A percentile compares a stretch with the other conserved stretches of the same genome.
Evolutionary conservation across 2,888 invertebrate species (phyloP).

Genomic region (Drosophila sordidula): DNA sequence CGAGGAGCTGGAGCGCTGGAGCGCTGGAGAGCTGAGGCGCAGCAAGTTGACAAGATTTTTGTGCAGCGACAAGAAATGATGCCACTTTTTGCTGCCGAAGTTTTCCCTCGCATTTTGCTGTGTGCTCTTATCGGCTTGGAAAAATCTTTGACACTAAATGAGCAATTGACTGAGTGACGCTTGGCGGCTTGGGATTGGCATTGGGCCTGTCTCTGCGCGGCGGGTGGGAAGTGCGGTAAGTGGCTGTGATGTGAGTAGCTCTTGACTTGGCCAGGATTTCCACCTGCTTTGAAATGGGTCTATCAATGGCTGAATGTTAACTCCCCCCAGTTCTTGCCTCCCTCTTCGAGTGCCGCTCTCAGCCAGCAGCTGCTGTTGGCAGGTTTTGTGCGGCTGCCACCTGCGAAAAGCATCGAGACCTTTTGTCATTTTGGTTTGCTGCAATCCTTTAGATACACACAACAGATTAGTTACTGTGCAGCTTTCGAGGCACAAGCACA

Average conservation of each 20-base stretch:
- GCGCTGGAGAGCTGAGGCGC: constrained; percentile 34
- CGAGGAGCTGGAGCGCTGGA: constrained; percentile 20
- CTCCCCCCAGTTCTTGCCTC: background rate
- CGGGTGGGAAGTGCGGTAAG: background rate
- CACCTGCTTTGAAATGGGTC: constrained; percentile 58
- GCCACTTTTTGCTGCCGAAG: constrained; percentile 55
- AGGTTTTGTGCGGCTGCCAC: constrained; percentile 32
- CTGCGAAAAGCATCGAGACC: constrained; percentile 47
- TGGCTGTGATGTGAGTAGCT: constrained; percentile 25
- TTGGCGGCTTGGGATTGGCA: constrained; percentile 36
- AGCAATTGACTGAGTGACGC: constrained; percentile 79
- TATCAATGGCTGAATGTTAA: constrained; percentile 38
- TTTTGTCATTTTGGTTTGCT: constrained; percentile 61
- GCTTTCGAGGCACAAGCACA: constrained; percentile 36
- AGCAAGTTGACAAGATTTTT: constrained; percentile 78
- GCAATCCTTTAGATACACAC: constrained; percentile 84
- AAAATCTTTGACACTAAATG: constrained; percentile 81
- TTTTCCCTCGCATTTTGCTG: constrained; percentile 36
- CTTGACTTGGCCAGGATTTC: constrained; percentile 68
- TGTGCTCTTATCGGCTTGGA: constrained; percentile 61
- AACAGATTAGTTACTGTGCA: constrained; percentile 76
- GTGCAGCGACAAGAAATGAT: constrained; percentile 80
- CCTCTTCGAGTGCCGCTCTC: background rate
- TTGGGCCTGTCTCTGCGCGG: background rate
- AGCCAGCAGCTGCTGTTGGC: constrained; percentile 27